phyloP scores from a whole-genome alignment of 1,140 invertebrate species.

The Lasioglossum albipes region DNA sequence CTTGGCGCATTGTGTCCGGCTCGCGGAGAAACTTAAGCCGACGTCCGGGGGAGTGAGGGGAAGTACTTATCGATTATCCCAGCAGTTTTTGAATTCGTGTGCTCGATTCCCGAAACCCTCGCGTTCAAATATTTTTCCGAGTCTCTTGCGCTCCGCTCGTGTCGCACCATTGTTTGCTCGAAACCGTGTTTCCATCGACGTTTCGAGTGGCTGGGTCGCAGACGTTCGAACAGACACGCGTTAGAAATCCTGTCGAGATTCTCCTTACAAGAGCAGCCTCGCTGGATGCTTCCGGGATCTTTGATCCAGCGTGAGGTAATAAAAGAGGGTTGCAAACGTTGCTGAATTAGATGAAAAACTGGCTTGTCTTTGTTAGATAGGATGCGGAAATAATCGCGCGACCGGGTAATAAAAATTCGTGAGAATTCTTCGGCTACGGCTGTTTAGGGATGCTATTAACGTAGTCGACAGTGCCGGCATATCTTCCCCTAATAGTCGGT shows the following conservation, averaged over 20 bases:
- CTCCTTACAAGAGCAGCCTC: too few species aligned
- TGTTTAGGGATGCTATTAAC: too few species aligned
- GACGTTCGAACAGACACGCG: background rate
- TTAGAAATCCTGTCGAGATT: background rate
- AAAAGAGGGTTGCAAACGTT: too few species aligned
- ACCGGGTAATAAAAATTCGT: too few species aligned
- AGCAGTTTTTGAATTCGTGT: slow-evolving; percentile 19
- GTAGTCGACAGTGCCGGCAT: too few species aligned
- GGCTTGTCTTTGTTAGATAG: too few species aligned
- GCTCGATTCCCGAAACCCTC: slow-evolving; percentile 3
- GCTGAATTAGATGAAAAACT: too few species aligned
- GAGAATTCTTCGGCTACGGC: too few species aligned
- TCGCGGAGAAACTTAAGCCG: slow-evolving; percentile 21
- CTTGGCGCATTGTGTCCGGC: background rate
- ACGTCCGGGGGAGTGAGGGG: background rate
- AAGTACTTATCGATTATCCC: slow-evolving; percentile 37
- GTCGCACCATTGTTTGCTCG: background rate
- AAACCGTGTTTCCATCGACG: too few species aligned
- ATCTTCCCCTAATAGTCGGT: too few species aligned
- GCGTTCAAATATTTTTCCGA: slow-evolving; percentile 24
- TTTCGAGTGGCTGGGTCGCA: background rate
- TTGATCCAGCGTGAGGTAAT: too few species aligned
- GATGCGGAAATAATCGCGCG: too few species aligned
- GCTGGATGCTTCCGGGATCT: background rate
- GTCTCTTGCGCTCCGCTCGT: background rate